Evolutionary conservation across 2,113 vertebrate species (phyloP).

Genomic region (Ailurus styani): DNA sequence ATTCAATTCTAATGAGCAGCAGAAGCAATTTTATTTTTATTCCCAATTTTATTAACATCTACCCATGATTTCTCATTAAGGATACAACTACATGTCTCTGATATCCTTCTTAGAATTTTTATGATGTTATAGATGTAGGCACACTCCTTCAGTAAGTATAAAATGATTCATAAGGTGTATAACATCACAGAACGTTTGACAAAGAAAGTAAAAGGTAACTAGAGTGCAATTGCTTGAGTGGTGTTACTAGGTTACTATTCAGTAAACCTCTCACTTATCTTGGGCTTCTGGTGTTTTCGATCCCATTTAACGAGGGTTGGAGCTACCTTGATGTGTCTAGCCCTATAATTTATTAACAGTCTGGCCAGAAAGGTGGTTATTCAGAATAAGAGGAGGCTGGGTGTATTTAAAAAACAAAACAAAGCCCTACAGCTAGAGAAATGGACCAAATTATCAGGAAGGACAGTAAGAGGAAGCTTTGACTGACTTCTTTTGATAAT

Average conservation of each 20-base stretch:
- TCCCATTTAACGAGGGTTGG: not conserved
- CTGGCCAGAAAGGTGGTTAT: slow-evolving; percentile 4
- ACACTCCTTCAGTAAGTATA: slow-evolving; percentile 69
- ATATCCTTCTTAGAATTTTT: slow-evolving; percentile 59
- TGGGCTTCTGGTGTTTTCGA: slow-evolving; percentile 30
- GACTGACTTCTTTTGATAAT: not conserved
- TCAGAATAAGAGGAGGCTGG: slow-evolving; percentile 8
- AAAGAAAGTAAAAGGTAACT: slow-evolving; percentile 62
- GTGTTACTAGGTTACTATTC: slow-evolving; percentile 35
- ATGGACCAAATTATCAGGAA: not conserved
- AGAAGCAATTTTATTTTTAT: slow-evolving; percentile 65
- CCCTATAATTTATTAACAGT: not conserved
- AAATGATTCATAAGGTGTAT: slow-evolving; percentile 73
- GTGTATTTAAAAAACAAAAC: not conserved
- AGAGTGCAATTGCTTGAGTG: slow-evolving; percentile 45
- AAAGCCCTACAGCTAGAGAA: not conserved
- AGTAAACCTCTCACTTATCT: slow-evolving; percentile 20
- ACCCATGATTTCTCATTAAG: slow-evolving; percentile 52
- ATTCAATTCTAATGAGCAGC: slow-evolving; percentile 70
- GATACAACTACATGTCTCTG: slow-evolving; percentile 50
- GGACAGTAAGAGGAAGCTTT: not conserved
- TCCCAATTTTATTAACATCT: not conserved
- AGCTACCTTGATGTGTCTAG: slow-evolving; percentile 1
- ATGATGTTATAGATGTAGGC: slow-evolving; percentile 62
- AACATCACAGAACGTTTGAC: slow-evolving; percentile 37